Conservation (phyloP, 2,888 invertebrate genomes). For the Dryobotodes eremita region DNA sequence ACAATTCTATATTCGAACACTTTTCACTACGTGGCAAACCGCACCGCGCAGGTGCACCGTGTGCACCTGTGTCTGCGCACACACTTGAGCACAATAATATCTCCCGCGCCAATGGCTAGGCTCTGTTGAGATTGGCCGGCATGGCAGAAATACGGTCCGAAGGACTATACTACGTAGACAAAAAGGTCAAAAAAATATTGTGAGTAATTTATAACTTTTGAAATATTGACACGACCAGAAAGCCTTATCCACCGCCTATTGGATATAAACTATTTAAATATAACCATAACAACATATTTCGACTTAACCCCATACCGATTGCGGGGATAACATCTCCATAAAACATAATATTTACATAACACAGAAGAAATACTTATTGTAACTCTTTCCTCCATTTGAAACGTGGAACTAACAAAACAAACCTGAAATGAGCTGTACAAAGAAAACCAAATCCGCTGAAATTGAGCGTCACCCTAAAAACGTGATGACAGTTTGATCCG, state of each 20-base stretch:
- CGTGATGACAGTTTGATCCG: slow-evolving; percentile 59
- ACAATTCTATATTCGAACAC: not conserved
- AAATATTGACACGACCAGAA: not conserved
- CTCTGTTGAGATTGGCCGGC: too few relatives aligned
- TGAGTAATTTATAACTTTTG: not conserved
- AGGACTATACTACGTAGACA: not conserved
- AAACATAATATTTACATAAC: slow-evolving; percentile 25
- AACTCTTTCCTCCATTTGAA: slow-evolving; percentile 26
- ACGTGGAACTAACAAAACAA: slow-evolving; percentile 30
- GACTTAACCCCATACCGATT: not conserved
- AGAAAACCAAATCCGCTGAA: slow-evolving; percentile 49
- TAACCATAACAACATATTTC: not conserved
- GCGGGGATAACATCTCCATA: not conserved
- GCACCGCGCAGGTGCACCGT: too few relatives aligned
- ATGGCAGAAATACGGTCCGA: too few relatives aligned
- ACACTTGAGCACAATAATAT: too few relatives aligned
- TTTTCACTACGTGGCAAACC: not conserved
- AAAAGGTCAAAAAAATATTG: not conserved
- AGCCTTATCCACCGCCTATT: not conserved
- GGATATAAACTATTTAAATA: not conserved
- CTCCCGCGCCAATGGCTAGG: too few relatives aligned
- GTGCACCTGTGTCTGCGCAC: too few relatives aligned
- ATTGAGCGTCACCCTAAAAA: slow-evolving; percentile 54
- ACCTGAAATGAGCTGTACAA: slow-evolving; percentile 37
- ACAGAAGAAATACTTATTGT: slow-evolving; percentile 24